These are phyloP conservation scores for Camponotus floridanus DNA, from an alignment of 1,140 invertebrate species.

Conservation along the genomic window DNA sequence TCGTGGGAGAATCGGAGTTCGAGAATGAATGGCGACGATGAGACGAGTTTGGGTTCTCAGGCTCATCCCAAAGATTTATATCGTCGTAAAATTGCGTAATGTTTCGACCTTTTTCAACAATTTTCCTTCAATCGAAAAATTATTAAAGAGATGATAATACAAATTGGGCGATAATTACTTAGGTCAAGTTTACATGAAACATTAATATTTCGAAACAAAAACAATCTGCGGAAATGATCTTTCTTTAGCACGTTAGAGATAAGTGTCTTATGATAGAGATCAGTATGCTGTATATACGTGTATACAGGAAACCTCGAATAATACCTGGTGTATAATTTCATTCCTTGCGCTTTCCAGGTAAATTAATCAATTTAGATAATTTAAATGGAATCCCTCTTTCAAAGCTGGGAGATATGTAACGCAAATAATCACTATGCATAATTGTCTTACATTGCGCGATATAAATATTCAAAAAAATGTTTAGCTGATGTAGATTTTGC, in stretches of 20 bases:
- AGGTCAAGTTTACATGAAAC: not conserved
- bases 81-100: not conserved
- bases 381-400: constrained; percentile 11
- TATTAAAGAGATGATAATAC: not conserved
- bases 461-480: no score
- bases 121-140: not conserved
- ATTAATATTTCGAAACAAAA: not conserved
- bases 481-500: no score
- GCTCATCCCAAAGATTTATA: not conserved
- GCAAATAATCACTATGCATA: not conserved
- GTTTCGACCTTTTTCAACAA: not conserved
- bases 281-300: no score
- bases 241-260: not conserved
- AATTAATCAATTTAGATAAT: constrained; percentile 17
- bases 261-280: not conserved
- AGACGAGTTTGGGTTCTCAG: constrained; percentile 40
- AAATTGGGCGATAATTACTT: not conserved
- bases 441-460: not conserved
- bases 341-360: not conserved
- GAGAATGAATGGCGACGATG: not conserved
- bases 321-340: constrained; percentile 16
- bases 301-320: not conserved
- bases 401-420: not conserved
- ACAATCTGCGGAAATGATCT: not conserved
- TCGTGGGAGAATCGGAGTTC: constrained; percentile 41